Evolutionary conservation across 2,113 vertebrate genomes (phyloP).

Genomic region (Tenrec ecaudatus): DNA sequence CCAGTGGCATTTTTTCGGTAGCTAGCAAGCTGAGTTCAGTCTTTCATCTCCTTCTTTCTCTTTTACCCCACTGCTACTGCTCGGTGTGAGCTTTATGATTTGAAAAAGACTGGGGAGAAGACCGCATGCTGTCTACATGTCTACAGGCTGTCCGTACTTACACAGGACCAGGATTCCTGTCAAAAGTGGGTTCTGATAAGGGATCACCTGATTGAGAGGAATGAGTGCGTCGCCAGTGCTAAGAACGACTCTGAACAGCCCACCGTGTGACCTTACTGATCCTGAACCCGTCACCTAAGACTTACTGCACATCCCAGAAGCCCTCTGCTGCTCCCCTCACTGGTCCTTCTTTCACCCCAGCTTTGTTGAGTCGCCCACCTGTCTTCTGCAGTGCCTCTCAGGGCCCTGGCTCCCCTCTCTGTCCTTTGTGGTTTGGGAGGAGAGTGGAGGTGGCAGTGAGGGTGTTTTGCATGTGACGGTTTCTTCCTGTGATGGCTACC

Average conservation of each 20-base stretch:
- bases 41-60: background rate
- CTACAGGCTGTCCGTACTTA: background rate
- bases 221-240: too few relatives aligned
- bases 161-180: background rate
- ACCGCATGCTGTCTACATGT: background rate
- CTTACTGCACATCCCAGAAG: background rate
- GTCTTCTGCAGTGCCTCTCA: background rate
- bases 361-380: background rate
- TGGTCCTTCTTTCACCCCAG: background rate
- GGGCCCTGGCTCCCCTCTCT: background rate
- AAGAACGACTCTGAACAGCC: too few relatives aligned
- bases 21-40: background rate
- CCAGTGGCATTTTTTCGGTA: constrained; percentile 33
- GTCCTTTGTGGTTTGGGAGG: background rate
- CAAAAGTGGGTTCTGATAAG: background rate
- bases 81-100: constrained; percentile 11
- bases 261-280: too few relatives aligned
- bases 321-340: background rate
- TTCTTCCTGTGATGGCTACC: too few relatives aligned
- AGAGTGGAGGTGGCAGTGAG: background rate
- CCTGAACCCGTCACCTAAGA: too few relatives aligned
- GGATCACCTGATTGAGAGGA: background rate
- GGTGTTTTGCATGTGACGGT: too few relatives aligned
- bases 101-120: background rate
- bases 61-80: constrained; percentile 11